Conservation (phyloP, 1,140 invertebrate genomes). For the Drosophila truncata region DNA sequence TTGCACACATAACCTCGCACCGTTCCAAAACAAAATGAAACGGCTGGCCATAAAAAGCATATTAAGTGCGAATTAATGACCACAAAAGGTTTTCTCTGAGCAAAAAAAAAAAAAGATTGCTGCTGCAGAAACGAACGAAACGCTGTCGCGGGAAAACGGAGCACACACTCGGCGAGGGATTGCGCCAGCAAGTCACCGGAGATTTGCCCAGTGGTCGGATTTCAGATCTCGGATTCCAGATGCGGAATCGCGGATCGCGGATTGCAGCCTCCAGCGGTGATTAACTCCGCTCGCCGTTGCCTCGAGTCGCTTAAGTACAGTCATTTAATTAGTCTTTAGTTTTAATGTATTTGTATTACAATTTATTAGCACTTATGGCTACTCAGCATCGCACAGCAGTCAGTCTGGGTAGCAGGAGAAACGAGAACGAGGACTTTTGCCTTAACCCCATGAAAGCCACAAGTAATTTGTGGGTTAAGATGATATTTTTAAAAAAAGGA, state of each 20-base stretch:
- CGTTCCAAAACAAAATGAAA: slow-evolving; percentile 72
- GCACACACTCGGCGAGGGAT: slow-evolving; percentile 50
- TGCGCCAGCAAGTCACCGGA: slow-evolving; percentile 58
- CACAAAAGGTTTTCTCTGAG: slow-evolving; percentile 71
- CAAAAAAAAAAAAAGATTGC: slow-evolving; percentile 6
- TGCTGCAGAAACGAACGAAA: slow-evolving; percentile 1
- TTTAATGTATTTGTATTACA: slow-evolving; percentile 84
- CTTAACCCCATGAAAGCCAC: slow-evolving; percentile 17
- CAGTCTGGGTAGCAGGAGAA: slow-evolving; percentile 20
- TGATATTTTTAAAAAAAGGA: not conserved
- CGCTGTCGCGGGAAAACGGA: slow-evolving; percentile 33
- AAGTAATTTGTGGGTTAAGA: too few species aligned
- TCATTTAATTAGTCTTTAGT: slow-evolving; percentile 84
- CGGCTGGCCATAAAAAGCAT: slow-evolving; percentile 78
- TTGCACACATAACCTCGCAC: slow-evolving; percentile 83
- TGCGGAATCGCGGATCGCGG: slow-evolving; percentile 20
- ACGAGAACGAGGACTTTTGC: slow-evolving; percentile 41
- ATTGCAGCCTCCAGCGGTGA: slow-evolving; percentile 55
- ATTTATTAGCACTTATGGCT: slow-evolving; percentile 77
- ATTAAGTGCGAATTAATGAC: slow-evolving; percentile 84
- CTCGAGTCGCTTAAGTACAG: slow-evolving; percentile 74
- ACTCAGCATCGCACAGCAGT: slow-evolving; percentile 36
- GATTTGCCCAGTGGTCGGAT: slow-evolving; percentile 38
- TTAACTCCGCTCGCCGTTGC: slow-evolving; percentile 60
- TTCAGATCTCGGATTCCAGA: slow-evolving; percentile 32